These are phyloP conservation scores for Rattus norvegicus DNA, from an alignment of 2,113 vertebrate genomes.

Conservation along the genomic window GRCr8 NC_086021.1:57900501-57901000, in stretches of 20 bases:
- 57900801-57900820: background rate
- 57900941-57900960: conserved; percentile 38
- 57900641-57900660: background rate
- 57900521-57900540: conserved; percentile 42
- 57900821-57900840: background rate
- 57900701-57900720: background rate
- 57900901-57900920: background rate
- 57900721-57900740: background rate
- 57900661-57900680: conserved; percentile 32
- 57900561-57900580: background rate
- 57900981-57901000: background rate
- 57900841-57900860: background rate
- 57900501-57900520: background rate
- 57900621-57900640: background rate
- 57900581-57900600: background rate
- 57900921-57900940: background rate
- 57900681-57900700: conserved; percentile 22
- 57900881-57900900: background rate
- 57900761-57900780: background rate
- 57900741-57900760: conserved; percentile 8
- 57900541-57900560: conserved; percentile 14
- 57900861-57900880: background rate
- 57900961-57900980: background rate
- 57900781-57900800: background rate
- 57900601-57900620: background rate